phyloP scores from a whole-genome alignment of 2,113 vertebrate genomes.

The Globicephala melas region DNA sequence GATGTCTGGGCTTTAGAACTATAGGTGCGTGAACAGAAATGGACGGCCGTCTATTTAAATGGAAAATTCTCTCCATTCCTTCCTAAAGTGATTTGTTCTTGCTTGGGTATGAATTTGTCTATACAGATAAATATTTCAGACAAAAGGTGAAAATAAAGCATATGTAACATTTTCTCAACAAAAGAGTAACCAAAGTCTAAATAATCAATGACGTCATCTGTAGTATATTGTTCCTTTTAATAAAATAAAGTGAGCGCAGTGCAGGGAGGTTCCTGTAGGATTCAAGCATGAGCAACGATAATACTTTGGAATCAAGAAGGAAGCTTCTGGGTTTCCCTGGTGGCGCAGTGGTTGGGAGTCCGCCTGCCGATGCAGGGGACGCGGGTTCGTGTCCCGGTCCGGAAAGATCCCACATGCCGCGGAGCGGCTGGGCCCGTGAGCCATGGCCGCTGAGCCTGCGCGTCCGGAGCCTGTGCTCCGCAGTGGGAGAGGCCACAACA shows the following conservation, averaged over 20 bases:
- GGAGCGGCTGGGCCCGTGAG: too few species aligned
- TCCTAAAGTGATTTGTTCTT: background rate
- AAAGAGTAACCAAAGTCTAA: constrained; percentile 39
- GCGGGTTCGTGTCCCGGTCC: too few species aligned
- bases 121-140: constrained; percentile 30
- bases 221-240: background rate
- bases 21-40: background rate
- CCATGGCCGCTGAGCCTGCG: too few species aligned
- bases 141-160: constrained; percentile 39
- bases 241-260: background rate
- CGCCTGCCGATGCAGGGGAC: too few species aligned
- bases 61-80: background rate
- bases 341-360: too few species aligned
- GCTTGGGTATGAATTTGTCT: constrained; percentile 7
- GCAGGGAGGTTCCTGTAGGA: background rate
- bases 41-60: accelerated
- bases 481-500: too few species aligned
- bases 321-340: too few species aligned
- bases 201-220: background rate
- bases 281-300: too few species aligned
- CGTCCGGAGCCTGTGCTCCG: too few species aligned
- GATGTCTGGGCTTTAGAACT: background rate
- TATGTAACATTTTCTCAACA: background rate
- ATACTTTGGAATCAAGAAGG: background rate
- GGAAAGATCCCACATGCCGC: too few species aligned